Base-by-base conservation (phyloP, 2,888 invertebrate genomes). In the Azorinus chamasolen region DNA sequence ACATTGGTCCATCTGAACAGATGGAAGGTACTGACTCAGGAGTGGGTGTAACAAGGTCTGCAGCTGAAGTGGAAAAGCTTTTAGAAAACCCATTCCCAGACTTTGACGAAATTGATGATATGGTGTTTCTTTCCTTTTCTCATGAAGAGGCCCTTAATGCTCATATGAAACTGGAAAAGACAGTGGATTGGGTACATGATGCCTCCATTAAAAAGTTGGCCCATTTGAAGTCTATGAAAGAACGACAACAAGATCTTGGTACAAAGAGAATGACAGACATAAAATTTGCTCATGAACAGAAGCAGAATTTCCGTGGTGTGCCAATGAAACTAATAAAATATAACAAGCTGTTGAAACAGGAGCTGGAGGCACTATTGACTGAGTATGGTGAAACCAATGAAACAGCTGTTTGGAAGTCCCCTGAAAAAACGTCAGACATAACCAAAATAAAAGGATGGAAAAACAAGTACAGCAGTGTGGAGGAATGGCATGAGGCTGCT, bases 391-490 rank as follows among this genome's bases (percentile, higher is more conserved):
- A 27, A 14, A 55, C 43, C 14, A 20, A 45, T 18, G 59, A 59
- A 32, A 59, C 18, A 24, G 3, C 20, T 4, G 20, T 41, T 41
- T 8, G 39, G 24, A 77, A 69, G 50, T 57, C 71, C 16, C 70
- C 84, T 46, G 66, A 78, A 24, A 90, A 91, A 70, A 90, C 89
- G 12, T 74, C 83, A 8, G 89, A 90, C 68, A 73, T 88, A 24
- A 87, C 88, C 10, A 90, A 90, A 63, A 89, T 90, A 46, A 89
- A 90, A 81, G 89, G 89, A 43, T 90, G 89, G 90, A 88, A 87
- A 68, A 87, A 77, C n/a, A 90, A 87, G 58, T 85, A 78, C 65
- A 75, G 63, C 12, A 71, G 64, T 75, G 62, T 59, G 12, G 83
- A 82, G 22, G 79, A 78, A 24, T 51, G 66, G 12, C 59, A 69